These are phyloP conservation scores for Drosophila seclusa DNA, from an alignment of 2,888 invertebrate species.

Conservation along the genomic window DNA sequence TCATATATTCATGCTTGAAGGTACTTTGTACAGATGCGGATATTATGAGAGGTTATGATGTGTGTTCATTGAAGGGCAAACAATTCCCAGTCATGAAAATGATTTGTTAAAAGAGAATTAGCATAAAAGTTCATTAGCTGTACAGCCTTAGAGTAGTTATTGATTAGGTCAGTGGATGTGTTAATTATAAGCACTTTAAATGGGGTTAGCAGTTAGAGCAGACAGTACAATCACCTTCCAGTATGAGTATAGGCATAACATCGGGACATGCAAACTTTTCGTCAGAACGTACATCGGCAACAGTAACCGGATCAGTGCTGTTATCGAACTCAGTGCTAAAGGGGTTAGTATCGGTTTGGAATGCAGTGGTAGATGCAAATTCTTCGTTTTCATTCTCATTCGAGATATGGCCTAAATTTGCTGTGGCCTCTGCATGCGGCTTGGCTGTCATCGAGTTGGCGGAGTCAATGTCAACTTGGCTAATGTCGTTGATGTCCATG, in stretches of 20 bases:
- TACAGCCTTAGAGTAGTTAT: conserved; percentile 48
- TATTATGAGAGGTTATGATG: conserved; percentile 3
- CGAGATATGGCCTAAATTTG: conserved; percentile 21
- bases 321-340: conserved; percentile 20
- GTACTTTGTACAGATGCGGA: conserved; percentile 62
- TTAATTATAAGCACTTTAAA: conserved; percentile 46
- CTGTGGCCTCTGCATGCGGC: conserved; percentile 32
- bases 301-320: conserved; percentile 30
- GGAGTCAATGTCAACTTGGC: conserved; percentile 55
- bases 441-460: conserved; percentile 26
- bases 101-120: background rate
- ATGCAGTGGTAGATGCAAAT: conserved; percentile 22
- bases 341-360: conserved; percentile 20
- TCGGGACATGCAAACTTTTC: conserved; percentile 86
- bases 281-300: conserved; percentile 48
- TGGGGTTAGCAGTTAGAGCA: conserved; percentile 44
- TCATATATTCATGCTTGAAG: conserved; percentile 52
- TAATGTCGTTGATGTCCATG: conserved; percentile 24
- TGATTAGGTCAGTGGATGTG: conserved; percentile 6
- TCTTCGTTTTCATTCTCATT: conserved; percentile 15
- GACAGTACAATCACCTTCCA: conserved; percentile 90
- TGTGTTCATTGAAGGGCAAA: background rate
- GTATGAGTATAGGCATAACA: conserved; percentile 91
- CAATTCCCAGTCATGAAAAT: background rate
- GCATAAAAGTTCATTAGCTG: conserved; percentile 37